phyloP scores from a whole-genome alignment of 2,888 invertebrate genomes.

The Drosophila maculinotata region DNA sequence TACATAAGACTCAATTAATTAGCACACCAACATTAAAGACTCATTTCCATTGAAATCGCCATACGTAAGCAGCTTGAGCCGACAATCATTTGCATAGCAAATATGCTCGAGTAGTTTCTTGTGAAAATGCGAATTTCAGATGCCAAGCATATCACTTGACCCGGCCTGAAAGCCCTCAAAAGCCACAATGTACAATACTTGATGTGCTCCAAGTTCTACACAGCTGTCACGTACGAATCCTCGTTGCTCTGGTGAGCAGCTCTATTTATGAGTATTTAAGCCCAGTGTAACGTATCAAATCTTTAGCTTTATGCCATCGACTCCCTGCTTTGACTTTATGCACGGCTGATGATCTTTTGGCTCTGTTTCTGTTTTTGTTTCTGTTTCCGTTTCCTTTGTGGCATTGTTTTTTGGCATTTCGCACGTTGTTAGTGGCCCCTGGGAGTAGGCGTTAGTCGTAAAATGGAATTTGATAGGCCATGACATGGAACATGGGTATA shows the following conservation, averaged over 20 bases:
- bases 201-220: constrained; percentile 20
- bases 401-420: constrained; percentile 49
- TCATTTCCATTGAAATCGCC: constrained; percentile 18
- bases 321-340: constrained; percentile 19
- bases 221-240: constrained; percentile 32
- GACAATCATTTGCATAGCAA: constrained; percentile 33
- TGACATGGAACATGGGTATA: constrained; percentile 19
- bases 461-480: constrained; percentile 62
- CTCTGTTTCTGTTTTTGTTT: constrained; percentile 31
- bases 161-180: neutral
- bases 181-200: constrained; percentile 15
- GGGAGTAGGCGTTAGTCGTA: constrained; percentile 43
- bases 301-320: constrained; percentile 42
- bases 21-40: constrained; percentile 32
- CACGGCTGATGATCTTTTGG: constrained; percentile 23
- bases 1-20: constrained; percentile 53
- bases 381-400: constrained; percentile 26
- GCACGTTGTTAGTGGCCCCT: constrained; percentile 60
- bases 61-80: constrained; percentile 9
- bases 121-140: constrained; percentile 28
- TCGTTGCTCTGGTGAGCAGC: constrained; percentile 8
- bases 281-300: constrained; percentile 48
- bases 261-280: constrained; percentile 38
- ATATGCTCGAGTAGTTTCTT: constrained; percentile 7
- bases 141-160: constrained; percentile 42